These are phyloP conservation scores for Arctia plantaginis DNA, from an alignment of 2,888 invertebrate genomes.

Conservation along the genomic window DNA sequence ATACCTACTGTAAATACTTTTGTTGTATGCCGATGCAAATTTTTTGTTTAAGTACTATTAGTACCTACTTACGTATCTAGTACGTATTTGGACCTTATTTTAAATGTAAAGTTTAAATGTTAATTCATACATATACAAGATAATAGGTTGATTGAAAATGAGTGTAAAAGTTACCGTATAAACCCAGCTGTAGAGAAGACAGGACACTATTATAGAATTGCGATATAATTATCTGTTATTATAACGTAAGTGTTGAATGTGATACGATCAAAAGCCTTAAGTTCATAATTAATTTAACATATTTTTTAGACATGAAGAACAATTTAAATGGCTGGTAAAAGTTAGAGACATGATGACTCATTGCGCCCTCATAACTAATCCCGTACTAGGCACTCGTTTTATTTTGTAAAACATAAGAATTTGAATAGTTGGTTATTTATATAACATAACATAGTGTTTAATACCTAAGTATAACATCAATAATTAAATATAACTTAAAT, in stretches of 20 bases:
- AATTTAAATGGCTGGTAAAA: slow-evolving; percentile 34
- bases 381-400: slow-evolving; percentile 20
- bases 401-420: slow-evolving; percentile 1
- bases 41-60: not conserved
- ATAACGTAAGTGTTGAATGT: not conserved
- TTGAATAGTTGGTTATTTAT: slow-evolving; percentile 8
- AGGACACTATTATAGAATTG: not conserved
- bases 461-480: slow-evolving; percentile 36
- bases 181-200: not conserved
- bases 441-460: slow-evolving; percentile 27
- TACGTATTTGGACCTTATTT: not conserved
- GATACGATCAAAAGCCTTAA: not conserved
- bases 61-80: not conserved
- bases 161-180: not conserved
- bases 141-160: not conserved
- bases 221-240: not conserved
- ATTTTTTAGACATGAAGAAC: not conserved
- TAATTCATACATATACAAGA: not conserved
- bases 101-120: not conserved
- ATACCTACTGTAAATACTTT: not conserved
- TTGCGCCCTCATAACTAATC: slow-evolving; percentile 40
- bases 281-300: not conserved
- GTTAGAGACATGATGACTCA: slow-evolving; percentile 54
- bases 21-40: not conserved
- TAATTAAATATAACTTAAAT: slow-evolving; percentile 64